Conservation (phyloP, 2,113 vertebrate genomes). For the Macrotis lagotis region DNA sequence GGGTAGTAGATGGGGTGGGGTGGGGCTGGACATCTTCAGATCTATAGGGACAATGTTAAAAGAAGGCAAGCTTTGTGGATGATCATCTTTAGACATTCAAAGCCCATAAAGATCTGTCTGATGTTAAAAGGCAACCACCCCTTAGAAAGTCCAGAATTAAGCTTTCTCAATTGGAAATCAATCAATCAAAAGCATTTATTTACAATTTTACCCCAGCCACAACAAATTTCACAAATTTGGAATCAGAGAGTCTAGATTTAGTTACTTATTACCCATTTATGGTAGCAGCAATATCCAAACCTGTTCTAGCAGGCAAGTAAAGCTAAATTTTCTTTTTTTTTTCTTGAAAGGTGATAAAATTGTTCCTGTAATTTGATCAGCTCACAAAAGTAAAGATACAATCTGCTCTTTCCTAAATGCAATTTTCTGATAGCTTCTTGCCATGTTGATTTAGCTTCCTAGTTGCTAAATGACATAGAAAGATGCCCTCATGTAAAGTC, state of each 20-base stretch:
- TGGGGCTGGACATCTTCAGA: neutral
- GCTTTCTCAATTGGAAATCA: neutral
- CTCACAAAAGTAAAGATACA: neutral
- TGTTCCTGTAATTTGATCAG: neutral
- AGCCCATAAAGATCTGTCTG: neutral
- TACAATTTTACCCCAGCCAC: neutral
- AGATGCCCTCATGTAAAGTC: neutral
- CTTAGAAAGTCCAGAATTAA: neutral
- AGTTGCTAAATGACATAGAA: neutral
- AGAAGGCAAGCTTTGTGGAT: neutral
- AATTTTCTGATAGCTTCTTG: neutral
- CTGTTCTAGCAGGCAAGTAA: neutral
- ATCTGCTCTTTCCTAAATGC: neutral
- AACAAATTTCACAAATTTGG: neutral
- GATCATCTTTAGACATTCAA: neutral
- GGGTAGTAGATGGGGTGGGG: fast-evolving
- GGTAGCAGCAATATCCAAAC: neutral
- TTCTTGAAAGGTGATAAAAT: neutral
- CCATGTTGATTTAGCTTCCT: neutral
- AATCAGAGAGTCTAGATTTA: neutral
- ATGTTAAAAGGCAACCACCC: neutral
- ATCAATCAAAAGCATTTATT: neutral
- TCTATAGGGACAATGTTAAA: neutral
- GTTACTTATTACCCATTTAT: neutral
- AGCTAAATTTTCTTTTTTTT: neutral